These are phyloP conservation scores for Callaeas wilsoni DNA, from an alignment of 2,113 vertebrate genomes.

Conservation along the genomic window DNA sequence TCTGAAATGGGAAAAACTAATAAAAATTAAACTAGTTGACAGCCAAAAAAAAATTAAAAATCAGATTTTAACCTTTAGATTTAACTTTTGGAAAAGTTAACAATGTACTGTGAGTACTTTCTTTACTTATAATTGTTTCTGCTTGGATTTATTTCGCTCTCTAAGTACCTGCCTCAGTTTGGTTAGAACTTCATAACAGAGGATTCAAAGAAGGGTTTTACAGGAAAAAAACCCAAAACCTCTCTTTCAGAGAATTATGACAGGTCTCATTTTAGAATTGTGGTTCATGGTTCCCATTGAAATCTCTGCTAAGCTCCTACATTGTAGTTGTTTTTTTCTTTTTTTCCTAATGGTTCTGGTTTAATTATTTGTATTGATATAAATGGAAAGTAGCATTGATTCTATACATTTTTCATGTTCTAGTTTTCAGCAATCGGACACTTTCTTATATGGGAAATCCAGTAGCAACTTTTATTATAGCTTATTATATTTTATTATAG, in stretches of 20 bases:
- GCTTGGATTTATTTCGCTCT: background rate
- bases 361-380: background rate
- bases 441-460: background rate
- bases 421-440: background rate
- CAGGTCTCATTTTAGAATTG: background rate
- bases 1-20: background rate
- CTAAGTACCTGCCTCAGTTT: background rate
- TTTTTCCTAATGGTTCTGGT: background rate
- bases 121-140: background rate
- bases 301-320: background rate
- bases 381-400: background rate
- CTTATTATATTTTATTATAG: background rate
- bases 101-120: background rate
- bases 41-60: background rate
- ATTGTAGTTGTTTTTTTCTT: background rate
- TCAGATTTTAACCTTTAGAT: background rate
- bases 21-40: background rate
- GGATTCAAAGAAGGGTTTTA: background rate
- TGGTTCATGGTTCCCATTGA: background rate
- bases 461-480: background rate
- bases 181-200: background rate
- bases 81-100: slow-evolving; percentile 10
- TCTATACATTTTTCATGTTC: background rate
- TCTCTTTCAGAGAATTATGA: background rate
- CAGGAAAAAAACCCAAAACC: background rate